Evolutionary conservation across 2,113 vertebrate genomes (phyloP).

Genomic region (Terrapene triunguis): DNA sequence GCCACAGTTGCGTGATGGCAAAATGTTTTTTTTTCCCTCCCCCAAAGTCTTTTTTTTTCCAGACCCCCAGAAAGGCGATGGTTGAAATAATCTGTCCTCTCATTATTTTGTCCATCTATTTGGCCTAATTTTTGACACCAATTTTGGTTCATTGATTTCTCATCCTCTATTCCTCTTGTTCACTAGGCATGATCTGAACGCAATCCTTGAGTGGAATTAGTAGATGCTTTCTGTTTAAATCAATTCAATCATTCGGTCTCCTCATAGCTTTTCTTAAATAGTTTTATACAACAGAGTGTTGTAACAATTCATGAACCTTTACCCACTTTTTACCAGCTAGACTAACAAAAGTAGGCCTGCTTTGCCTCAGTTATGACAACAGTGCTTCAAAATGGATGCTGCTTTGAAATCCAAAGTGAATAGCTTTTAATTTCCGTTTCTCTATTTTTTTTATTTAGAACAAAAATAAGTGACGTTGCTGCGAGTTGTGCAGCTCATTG

Average conservation of each 20-base stretch:
- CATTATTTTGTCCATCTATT: neutral
- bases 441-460: constrained; percentile 63
- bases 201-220: neutral
- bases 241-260: neutral
- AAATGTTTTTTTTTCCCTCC: neutral
- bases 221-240: neutral
- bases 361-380: neutral
- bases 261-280: neutral
- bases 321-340: neutral
- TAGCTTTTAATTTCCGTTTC: constrained; percentile 38
- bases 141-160: neutral
- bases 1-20: neutral
- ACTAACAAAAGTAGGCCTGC: neutral
- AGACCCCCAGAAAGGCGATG: neutral
- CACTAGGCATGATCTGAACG: neutral
- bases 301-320: neutral
- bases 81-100: neutral
- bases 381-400: neutral
- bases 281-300: neutral
- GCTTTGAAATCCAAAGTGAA: constrained; percentile 14
- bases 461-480: constrained; percentile 29
- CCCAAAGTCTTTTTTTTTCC: neutral
- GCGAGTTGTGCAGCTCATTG: constrained; percentile 32
- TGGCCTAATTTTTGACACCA: neutral
- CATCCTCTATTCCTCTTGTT: neutral